A percentile compares a stretch with the other conserved stretches of the same genome.
Evolutionary conservation across 2,888 invertebrate species (phyloP).

Genomic region (Eristalis arbustorum): DNA sequence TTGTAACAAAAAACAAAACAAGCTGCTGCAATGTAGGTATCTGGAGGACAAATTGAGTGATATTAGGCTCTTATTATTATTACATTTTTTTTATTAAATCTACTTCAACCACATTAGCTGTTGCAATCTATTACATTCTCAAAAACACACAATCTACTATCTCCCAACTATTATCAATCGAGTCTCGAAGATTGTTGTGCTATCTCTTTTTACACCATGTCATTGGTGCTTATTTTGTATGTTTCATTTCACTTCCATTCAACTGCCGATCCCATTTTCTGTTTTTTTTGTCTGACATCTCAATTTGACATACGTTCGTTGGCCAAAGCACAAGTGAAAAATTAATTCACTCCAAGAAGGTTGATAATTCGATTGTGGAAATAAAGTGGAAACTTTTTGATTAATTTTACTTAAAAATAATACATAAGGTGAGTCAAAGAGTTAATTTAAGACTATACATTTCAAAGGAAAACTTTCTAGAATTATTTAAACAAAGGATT

Average conservation of each 20-base stretch:
- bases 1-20: too few relatives aligned
- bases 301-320: constrained; percentile 49
- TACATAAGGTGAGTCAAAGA: constrained; percentile 26
- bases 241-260: not conserved
- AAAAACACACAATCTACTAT: not conserved
- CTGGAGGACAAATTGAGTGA: too few relatives aligned
- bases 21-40: too few relatives aligned
- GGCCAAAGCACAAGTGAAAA: not conserved
- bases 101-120: not conserved
- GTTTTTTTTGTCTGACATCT: constrained; percentile 49
- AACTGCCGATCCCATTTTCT: constrained; percentile 51
- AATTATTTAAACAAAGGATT: not conserved
- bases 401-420: not conserved
- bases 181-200: not conserved
- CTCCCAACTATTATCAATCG: not conserved
- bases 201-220: not conserved
- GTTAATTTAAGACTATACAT: not conserved
- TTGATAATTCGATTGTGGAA: not conserved
- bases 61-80: not conserved
- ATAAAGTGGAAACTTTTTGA: not conserved
- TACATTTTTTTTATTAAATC: not conserved
- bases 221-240: not conserved
- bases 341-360: not conserved
- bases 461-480: not conserved
- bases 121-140: not conserved